phyloP scores from a whole-genome alignment of 2,888 invertebrate genomes.

The Lepetodrilus schrolli region DNA sequence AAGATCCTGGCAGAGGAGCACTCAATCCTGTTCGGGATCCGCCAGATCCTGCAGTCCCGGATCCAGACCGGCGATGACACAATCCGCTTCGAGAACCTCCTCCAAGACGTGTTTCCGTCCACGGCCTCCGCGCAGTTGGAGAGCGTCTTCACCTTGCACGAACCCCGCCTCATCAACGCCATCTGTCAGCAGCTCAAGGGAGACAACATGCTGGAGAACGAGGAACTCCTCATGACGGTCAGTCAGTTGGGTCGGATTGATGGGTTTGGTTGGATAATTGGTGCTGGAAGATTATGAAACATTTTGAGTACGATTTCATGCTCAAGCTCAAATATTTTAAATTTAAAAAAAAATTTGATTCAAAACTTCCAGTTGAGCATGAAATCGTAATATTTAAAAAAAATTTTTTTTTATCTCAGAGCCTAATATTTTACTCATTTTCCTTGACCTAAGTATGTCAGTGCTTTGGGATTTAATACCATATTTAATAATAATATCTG shows the following conservation, averaged over 20 bases:
- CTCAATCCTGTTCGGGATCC: conserved; percentile 62
- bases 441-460: too few species aligned
- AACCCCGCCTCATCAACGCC: conserved; percentile 58
- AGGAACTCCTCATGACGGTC: conserved; percentile 66
- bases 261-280: too few species aligned
- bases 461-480: background rate
- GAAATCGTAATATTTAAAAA: too few species aligned
- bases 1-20: conserved; percentile 59
- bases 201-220: conserved; percentile 60
- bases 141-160: conserved; percentile 44
- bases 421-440: too few species aligned
- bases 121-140: conserved; percentile 48
- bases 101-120: conserved; percentile 70
- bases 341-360: too few species aligned
- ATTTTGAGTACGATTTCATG: too few species aligned
- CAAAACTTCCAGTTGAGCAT: too few species aligned
- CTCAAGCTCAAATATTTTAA: too few species aligned
- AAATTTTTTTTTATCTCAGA: too few species aligned
- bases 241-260: too few species aligned
- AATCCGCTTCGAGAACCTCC: conserved; percentile 48
- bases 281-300: too few species aligned
- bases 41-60: conserved; percentile 52
- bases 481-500: background rate
- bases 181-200: conserved; percentile 69
- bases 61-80: conserved; percentile 61